phyloP scores from a whole-genome alignment of 2,888 invertebrate genomes.

The Diaphora mendica region DNA sequence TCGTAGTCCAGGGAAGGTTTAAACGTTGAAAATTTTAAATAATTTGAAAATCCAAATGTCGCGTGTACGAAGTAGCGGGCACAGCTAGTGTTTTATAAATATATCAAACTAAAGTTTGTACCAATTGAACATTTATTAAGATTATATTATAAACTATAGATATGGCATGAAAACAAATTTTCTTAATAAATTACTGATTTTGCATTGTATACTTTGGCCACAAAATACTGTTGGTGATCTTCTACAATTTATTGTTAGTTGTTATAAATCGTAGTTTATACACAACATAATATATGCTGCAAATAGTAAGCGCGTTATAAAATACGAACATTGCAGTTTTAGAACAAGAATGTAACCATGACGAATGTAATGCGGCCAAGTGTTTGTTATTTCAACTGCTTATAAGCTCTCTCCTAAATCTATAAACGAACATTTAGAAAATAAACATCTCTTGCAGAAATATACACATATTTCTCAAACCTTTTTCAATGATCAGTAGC shows the following conservation, averaged over 20 bases:
- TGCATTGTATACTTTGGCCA: no score
- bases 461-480: neutral
- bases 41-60: no score
- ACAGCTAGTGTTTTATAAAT: no score
- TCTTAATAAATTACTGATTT: no score
- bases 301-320: neutral
- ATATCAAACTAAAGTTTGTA: no score
- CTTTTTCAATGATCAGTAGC: neutral
- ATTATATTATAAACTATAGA: no score
- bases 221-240: no score
- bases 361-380: constrained; percentile 6
- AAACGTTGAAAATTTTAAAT: no score
- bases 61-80: no score
- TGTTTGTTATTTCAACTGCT: constrained; percentile 24
- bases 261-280: neutral
- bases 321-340: constrained; percentile 11
- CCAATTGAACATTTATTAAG: no score
- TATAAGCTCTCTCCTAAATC: constrained; percentile 23
- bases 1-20: no score
- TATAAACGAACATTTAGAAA: constrained; percentile 26
- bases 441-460: constrained; percentile 10
- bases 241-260: neutral
- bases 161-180: no score
- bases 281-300: neutral
- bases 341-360: constrained; percentile 9